These are phyloP conservation scores for Siniperca undulata DNA, from an alignment of 2,797 vertebrate species.

Conservation along the genomic window DNA sequence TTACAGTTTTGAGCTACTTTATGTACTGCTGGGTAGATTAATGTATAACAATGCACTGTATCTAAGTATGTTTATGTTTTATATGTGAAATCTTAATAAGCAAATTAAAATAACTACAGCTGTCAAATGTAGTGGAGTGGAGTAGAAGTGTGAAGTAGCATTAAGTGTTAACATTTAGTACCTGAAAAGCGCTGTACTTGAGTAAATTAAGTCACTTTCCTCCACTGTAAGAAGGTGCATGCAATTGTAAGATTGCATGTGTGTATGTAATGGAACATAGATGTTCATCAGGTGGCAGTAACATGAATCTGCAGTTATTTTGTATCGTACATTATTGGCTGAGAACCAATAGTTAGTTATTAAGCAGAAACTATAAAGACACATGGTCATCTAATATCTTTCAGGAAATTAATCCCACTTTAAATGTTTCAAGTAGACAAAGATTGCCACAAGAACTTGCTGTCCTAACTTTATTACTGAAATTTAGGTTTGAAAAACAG, in stretches of 20 bases:
- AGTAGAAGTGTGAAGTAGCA: background rate
- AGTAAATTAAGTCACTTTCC: background rate
- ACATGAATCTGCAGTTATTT: background rate
- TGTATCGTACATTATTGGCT: background rate
- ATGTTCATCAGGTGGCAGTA: background rate
- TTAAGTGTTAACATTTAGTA: background rate
- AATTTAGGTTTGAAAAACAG: constrained; percentile 4
- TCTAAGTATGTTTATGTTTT: background rate
- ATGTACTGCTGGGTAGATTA: background rate
- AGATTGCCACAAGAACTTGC: background rate
- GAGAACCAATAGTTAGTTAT: background rate
- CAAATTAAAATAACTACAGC: background rate
- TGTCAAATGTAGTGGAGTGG: background rate
- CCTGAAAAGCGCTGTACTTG: background rate
- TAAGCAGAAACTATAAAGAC: background rate
- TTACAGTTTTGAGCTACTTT: background rate
- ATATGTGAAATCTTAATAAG: background rate
- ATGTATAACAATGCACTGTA: background rate
- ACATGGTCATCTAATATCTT: background rate
- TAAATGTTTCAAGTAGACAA: background rate
- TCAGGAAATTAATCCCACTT: background rate
- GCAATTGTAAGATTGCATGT: background rate
- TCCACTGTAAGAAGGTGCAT: background rate
- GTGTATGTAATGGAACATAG: background rate
- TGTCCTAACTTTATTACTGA: background rate